These are phyloP conservation scores for Drosophila testacea DNA, from an alignment of 2,888 invertebrate genomes.

Conservation along the genomic window DNA sequence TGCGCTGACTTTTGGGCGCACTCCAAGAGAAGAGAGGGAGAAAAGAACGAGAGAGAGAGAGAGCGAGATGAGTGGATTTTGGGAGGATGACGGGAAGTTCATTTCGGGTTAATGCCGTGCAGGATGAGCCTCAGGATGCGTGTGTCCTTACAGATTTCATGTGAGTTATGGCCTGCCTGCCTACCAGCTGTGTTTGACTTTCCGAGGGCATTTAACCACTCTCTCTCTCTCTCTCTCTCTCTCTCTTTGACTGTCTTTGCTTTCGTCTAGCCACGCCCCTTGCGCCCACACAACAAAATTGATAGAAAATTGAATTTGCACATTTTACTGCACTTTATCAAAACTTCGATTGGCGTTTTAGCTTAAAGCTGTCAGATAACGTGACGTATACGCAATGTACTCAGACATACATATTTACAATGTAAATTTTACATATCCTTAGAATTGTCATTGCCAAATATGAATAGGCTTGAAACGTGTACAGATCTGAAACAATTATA, in stretches of 20 bases:
- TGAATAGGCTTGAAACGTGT: too few species aligned
- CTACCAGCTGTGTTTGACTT: slow-evolving; percentile 57
- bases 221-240: background rate
- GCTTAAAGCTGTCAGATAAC: slow-evolving; percentile 63
- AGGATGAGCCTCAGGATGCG: slow-evolving; percentile 67
- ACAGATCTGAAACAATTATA: too few species aligned
- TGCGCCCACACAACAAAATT: slow-evolving; percentile 48
- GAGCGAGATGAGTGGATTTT: background rate
- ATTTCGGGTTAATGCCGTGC: slow-evolving; percentile 75
- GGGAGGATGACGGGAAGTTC: slow-evolving; percentile 51
- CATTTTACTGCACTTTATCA: slow-evolving; percentile 74
- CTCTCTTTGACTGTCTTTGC: too few species aligned
- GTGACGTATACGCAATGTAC: slow-evolving; percentile 45
- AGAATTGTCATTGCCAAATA: too few species aligned
- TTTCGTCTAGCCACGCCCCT: slow-evolving; percentile 33
- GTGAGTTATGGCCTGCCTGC: slow-evolving; percentile 73
- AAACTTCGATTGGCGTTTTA: slow-evolving; percentile 20
- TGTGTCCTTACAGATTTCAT: slow-evolving; percentile 75
- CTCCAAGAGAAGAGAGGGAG: background rate
- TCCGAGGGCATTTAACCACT: slow-evolving; percentile 26
- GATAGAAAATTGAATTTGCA: slow-evolving; percentile 76
- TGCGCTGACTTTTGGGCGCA: slow-evolving; percentile 41
- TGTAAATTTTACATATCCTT: too few species aligned
- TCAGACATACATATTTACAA: background rate
- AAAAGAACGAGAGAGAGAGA: background rate